Base-by-base conservation (phyloP, 2,797 vertebrate genomes). In the Rallus crepitans region DNA sequence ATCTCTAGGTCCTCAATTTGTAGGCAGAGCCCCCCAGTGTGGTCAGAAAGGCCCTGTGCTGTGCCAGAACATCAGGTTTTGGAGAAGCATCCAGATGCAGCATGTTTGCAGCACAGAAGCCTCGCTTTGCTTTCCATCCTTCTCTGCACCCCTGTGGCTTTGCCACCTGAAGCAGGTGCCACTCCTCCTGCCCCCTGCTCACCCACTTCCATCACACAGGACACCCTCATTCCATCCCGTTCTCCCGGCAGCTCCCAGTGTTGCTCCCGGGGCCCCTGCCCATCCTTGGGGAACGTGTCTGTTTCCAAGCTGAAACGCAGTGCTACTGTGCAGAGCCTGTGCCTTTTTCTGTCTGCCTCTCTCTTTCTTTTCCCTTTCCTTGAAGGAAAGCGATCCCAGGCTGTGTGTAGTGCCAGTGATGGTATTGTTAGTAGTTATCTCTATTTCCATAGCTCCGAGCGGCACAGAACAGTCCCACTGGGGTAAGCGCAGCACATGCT, bases 11-110 rank as follows among this genome's bases (percentile, higher is more conserved):
- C 37, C 28, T 6, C 11, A 4, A 19, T 40, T 52, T 14, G 48
- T 11, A 59, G 83, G 31, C 33, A 53, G 65, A 73, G 47, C 3
- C 47, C n/a, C 27, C 47, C 9, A 11, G 3, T 1, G 4, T 61
- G 57, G 52, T 31, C 40, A 86, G 52, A 65, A 91, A 63, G 28
- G 21, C 15, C 24, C 28, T 0, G 1, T 45, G 57, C 76, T 1
- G 1, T 0, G 1, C 11, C 0, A 0, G 30, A 53, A 42, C 66
- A 0, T 8, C 27, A 17, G 31, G 28, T n/a, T 35, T 78, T 9
- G 24, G 53, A 60, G 88, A 25, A 39, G 23, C 47, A 50, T 56
- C 48, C 40, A 16, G 0, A 0, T 20, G 75, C 50, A 39, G 39
- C 3, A 0, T 18, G 15, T 64, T 69, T 39, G 50, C 65, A 30